Percentiles rank a stretch among this genome's conserved stretches.
phyloP scores from a whole-genome alignment of 2,797 vertebrate species.

The Gambelia wislizenii region DNA sequence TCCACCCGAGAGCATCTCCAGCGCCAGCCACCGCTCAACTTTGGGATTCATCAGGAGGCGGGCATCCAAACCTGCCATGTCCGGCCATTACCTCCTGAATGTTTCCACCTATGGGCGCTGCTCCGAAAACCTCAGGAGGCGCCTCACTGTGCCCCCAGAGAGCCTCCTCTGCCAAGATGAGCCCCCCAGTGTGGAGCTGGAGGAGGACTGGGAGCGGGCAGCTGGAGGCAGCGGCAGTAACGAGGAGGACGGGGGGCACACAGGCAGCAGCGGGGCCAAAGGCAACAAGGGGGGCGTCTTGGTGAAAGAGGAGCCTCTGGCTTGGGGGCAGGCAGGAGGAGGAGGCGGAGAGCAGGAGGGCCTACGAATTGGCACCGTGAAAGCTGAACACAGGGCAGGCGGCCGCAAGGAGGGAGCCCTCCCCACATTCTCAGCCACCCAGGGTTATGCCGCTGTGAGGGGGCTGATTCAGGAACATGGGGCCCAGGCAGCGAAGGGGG shows the following conservation, averaged over 20 bases:
- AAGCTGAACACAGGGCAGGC: slow-evolving; percentile 57
- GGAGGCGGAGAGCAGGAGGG: neutral
- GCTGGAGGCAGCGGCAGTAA: slow-evolving; percentile 61
- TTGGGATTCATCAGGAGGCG: slow-evolving; percentile 89
- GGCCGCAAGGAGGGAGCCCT: slow-evolving; percentile 60
- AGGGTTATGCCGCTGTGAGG: slow-evolving; percentile 78
- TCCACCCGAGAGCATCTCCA: slow-evolving; percentile 73
- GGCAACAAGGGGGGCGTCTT: slow-evolving; percentile 61
- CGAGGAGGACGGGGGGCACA: slow-evolving; percentile 71
- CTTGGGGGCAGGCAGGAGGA: slow-evolving; percentile 17
- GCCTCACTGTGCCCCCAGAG: slow-evolving; percentile 74
- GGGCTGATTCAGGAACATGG: slow-evolving; percentile 82
- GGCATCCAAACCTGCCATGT: slow-evolving; percentile 93
- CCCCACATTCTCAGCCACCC: slow-evolving; percentile 49
- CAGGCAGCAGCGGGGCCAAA: slow-evolving; percentile 43
- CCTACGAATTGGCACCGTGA: neutral
- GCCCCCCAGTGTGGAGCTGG: slow-evolving; percentile 72
- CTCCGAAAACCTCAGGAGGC: slow-evolving; percentile 86
- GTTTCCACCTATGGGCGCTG: slow-evolving; percentile 94
- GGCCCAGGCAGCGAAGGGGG: slow-evolving; percentile 77
- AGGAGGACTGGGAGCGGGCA: neutral
- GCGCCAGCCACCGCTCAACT: slow-evolving; percentile 80
- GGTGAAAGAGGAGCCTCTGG: slow-evolving; percentile 76
- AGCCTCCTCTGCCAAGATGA: slow-evolving; percentile 68
- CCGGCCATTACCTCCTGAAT: slow-evolving; percentile 97